phyloP scores from a whole-genome alignment of 2,113 vertebrate species.

The Ceyx margarethae region DNA sequence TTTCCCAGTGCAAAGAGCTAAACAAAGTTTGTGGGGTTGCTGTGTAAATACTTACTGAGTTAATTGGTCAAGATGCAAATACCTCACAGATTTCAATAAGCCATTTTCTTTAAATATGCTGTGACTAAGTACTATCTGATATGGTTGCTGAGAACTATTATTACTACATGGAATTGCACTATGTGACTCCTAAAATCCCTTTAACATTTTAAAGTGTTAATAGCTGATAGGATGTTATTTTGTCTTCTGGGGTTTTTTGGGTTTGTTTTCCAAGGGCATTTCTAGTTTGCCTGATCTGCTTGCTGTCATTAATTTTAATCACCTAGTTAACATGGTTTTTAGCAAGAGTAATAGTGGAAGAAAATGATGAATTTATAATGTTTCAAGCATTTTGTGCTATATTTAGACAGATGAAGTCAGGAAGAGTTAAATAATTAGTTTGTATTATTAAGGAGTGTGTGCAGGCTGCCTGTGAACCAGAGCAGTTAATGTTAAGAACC shows the following conservation, averaged over 20 bases:
- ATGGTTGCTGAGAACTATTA: neutral
- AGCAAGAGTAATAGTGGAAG: neutral
- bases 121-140: neutral
- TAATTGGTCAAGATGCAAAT: neutral
- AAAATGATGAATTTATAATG: neutral
- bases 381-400: neutral
- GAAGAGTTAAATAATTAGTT: neutral
- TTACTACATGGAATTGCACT: neutral
- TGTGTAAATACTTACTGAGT: neutral
- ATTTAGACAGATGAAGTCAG: neutral
- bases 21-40: neutral
- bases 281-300: neutral
- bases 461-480: neutral
- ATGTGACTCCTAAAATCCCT: neutral
- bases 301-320: neutral
- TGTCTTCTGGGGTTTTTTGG: neutral
- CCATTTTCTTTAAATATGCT: neutral
- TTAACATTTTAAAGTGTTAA: neutral
- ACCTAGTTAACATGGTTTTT: neutral
- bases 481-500: neutral
- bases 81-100: neutral
- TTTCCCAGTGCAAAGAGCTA: neutral
- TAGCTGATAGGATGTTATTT: neutral
- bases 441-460: neutral
- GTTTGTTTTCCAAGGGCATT: neutral